Conservation (phyloP, 2,888 invertebrate species). For the Pecten maximus region DNA sequence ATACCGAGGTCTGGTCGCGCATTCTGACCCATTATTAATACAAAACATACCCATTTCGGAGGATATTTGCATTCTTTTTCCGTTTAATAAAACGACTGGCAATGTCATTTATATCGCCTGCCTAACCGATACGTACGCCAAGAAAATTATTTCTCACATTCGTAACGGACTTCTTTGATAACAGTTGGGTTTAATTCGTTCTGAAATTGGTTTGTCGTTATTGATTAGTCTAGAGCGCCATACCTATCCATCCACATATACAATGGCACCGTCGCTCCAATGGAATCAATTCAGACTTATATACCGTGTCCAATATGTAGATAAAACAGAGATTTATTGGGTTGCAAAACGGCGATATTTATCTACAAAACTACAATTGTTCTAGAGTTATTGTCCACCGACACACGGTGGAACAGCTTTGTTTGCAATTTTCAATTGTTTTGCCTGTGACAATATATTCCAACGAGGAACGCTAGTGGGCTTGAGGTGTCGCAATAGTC, state of each 20-base stretch:
- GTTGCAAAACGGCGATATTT: constrained; percentile 30
- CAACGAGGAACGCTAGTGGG: background rate
- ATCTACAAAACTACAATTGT: constrained; percentile 8
- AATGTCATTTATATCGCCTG: background rate
- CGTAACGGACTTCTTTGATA: background rate
- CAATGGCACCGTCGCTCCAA: background rate
- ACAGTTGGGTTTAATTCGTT: background rate
- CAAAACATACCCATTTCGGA: background rate
- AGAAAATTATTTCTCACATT: constrained; percentile 30
- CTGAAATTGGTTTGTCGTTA: constrained; percentile 29
- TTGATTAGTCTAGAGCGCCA: background rate
- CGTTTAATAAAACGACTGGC: background rate
- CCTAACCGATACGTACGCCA: background rate
- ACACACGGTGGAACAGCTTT: background rate
- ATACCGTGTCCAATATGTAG: constrained; percentile 25
- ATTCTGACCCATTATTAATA: background rate
- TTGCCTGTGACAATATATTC: background rate
- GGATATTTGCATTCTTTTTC: constrained; percentile 6
- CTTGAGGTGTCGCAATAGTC: background rate
- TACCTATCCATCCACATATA: background rate
- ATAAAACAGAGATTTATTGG: constrained; percentile 26
- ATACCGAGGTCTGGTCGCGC: background rate
- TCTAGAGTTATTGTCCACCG: background rate
- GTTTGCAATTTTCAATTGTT: background rate
- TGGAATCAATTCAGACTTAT: constrained; percentile 9